A percentile compares a stretch with the other conserved stretches of the same genome.
These are phyloP conservation scores for Fregetta grallaria DNA, from an alignment of 2,113 vertebrate species.

Conservation along the genomic window DNA sequence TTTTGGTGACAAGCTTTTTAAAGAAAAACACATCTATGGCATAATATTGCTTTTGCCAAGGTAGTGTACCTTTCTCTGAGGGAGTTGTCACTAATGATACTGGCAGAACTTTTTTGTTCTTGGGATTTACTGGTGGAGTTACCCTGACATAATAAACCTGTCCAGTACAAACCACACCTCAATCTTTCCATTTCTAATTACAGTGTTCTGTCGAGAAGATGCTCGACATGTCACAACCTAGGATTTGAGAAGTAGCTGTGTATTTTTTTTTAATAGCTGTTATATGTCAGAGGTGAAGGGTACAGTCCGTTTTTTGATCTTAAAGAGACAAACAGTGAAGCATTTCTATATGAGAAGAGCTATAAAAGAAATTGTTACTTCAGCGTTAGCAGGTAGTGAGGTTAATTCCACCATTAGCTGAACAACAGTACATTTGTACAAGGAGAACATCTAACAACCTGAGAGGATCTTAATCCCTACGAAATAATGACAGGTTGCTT, in stretches of 20 bases:
- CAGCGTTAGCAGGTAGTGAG: neutral
- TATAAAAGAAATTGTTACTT: neutral
- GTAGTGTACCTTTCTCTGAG: neutral
- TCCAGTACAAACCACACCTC: neutral
- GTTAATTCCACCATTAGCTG: neutral
- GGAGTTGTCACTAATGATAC: neutral
- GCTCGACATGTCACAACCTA: neutral
- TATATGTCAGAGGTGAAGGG: neutral
- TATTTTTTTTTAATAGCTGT: neutral
- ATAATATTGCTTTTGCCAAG: neutral
- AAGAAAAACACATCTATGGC: neutral
- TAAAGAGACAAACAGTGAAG: neutral
- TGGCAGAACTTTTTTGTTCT: neutral
- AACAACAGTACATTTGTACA: neutral
- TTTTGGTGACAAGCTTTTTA: neutral
- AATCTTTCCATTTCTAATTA: neutral
- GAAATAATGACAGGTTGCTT: conserved; percentile 13
- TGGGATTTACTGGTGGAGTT: neutral
- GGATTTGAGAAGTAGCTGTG: neutral
- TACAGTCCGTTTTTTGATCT: neutral
- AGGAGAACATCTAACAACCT: neutral
- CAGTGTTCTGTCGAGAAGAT: neutral
- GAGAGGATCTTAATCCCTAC: conserved; percentile 5
- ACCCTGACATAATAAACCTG: neutral
- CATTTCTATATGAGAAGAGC: neutral